phyloP scores from a whole-genome alignment of 2,113 vertebrate species.

The Chionodraco myersi region DNA sequence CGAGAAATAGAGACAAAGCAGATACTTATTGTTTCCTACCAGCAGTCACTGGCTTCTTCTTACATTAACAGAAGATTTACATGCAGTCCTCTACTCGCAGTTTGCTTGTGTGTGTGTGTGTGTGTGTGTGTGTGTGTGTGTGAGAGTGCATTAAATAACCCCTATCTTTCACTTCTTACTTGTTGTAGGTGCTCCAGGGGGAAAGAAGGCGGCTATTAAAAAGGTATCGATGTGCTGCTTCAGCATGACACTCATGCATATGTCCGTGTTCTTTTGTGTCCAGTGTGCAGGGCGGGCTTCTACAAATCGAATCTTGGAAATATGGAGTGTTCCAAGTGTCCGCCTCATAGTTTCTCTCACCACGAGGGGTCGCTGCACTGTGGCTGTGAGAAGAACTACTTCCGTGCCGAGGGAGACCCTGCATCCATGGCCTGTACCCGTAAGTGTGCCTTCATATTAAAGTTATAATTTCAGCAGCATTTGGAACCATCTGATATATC shows the following conservation, averaged over 20 bases:
- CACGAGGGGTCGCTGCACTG: constrained; percentile 93
- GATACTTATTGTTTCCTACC: constrained; percentile 56
- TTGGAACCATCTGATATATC: background rate
- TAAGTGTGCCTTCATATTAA: constrained; percentile 78
- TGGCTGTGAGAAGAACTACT: constrained; percentile 97
- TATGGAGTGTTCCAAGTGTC: constrained; percentile 94
- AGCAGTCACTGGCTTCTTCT: constrained; percentile 44
- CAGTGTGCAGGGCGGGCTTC: constrained; percentile 94
- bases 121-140: constrained; percentile 42
- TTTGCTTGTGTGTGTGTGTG: constrained; percentile 39
- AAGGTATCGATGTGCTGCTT: constrained; percentile 35
- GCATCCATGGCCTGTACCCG: constrained; percentile 98
- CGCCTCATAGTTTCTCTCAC: constrained; percentile 92
- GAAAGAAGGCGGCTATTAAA: constrained; percentile 39
- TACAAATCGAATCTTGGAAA: constrained; percentile 94
- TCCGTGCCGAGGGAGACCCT: constrained; percentile 93
- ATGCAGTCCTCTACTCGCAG: constrained; percentile 13
- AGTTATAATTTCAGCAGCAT: background rate
- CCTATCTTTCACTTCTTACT: constrained; percentile 33
- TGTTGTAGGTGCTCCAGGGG: constrained; percentile 26
- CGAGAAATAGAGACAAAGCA: constrained; percentile 60
- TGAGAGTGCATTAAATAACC: constrained; percentile 21
- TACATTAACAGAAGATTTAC: constrained; percentile 39
- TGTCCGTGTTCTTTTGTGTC: constrained; percentile 65
- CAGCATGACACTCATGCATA: constrained; percentile 57